Conservation (phyloP, 92 coral and sea anemone species). For the Actinernus sp. region DNA sequence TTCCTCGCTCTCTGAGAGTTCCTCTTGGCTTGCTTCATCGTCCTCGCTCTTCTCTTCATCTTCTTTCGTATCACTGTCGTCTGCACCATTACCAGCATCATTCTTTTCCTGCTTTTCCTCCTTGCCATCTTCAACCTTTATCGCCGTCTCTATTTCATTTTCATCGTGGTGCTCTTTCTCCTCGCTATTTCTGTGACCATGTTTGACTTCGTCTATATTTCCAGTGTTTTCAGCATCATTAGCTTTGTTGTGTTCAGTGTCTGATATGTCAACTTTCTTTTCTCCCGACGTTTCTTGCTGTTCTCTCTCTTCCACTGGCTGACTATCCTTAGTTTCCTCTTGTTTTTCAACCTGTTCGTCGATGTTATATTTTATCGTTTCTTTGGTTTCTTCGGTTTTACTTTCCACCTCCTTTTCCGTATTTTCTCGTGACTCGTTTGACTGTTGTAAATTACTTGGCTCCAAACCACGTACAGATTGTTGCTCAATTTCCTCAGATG, state of each 20-base stretch:
- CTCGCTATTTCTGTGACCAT: not conserved
- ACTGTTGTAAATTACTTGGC: no score
- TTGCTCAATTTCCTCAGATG: no score
- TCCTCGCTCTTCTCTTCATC: conserved; percentile 16
- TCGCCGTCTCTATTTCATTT: not conserved
- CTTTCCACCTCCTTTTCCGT: no score
- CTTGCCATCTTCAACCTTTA: not conserved
- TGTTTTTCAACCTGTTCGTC: not conserved
- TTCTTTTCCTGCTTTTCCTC: not conserved
- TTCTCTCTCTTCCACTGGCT: not conserved
- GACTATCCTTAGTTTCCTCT: not conserved
- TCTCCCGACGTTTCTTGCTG: no score
- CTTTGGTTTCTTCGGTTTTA: no score
- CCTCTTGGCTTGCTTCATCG: not conserved
- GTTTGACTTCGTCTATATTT: not conserved
- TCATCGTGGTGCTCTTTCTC: conserved; percentile 2
- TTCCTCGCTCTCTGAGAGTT: conserved; percentile 2
- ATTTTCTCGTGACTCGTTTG: no score
- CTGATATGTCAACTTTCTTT: no score
- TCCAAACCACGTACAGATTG: no score
- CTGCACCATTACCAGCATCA: not conserved
- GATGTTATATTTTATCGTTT: not conserved
- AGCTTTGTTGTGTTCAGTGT: not conserved
- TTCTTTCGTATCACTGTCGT: not conserved
- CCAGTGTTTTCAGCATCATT: not conserved